phyloP scores from a whole-genome alignment of 2,797 vertebrate genomes.

The Macroramphosus scolopax region DNA sequence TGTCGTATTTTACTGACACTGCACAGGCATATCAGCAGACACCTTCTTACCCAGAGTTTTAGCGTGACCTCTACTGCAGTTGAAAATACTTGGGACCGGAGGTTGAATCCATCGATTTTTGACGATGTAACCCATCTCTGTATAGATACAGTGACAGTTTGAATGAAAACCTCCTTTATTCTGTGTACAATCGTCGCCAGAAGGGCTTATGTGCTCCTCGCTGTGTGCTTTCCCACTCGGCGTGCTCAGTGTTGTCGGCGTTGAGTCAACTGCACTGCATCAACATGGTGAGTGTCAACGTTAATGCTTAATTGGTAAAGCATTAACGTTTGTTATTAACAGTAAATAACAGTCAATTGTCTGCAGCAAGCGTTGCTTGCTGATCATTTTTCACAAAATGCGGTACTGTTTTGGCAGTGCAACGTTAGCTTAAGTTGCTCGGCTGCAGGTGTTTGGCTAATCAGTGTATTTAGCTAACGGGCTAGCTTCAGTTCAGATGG shows the following conservation, averaged over 20 bases:
- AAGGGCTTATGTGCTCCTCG: constrained; percentile 80
- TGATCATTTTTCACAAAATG: too few relatives aligned
- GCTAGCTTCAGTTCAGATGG: neutral
- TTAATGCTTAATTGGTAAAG: too few relatives aligned
- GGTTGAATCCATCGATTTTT: constrained; percentile 56
- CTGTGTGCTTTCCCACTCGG: constrained; percentile 70
- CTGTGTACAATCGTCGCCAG: constrained; percentile 48
- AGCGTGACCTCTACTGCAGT: constrained; percentile 82
- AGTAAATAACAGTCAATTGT: too few relatives aligned
- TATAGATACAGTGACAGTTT: constrained; percentile 27
- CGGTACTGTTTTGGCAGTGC: neutral
- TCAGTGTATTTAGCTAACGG: constrained; percentile 20
- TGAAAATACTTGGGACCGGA: constrained; percentile 76
- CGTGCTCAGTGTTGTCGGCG: constrained; percentile 74
- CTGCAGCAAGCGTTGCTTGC: too few relatives aligned
- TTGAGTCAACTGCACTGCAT: constrained; percentile 74
- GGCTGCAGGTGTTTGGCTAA: constrained; percentile 37
- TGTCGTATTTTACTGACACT: fast-evolving
- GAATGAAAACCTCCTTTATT: constrained; percentile 54
- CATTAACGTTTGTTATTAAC: too few relatives aligned
- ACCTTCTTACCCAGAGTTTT: constrained; percentile 52
- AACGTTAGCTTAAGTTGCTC: constrained; percentile 44
- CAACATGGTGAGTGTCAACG: constrained; percentile 78
- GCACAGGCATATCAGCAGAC: constrained; percentile 58
- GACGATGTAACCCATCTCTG: constrained; percentile 56